Base-by-base conservation (phyloP, 37 sponge, comb jelly and placozoan species). In the Ephydatia muelleri region DNA sequence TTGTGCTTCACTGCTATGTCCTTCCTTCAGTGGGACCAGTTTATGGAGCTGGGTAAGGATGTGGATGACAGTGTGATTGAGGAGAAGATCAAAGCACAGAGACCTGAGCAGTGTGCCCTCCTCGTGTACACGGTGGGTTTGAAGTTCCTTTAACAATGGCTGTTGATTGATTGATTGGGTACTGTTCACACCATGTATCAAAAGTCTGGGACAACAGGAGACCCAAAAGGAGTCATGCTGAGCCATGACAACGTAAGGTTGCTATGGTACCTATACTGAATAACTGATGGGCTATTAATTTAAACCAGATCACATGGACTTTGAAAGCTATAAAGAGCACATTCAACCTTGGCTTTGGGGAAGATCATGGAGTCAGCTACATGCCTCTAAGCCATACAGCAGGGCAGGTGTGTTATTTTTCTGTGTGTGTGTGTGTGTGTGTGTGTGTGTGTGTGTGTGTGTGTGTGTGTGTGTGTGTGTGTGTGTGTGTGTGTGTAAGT, bases 201-300 rank as follows among this genome's bases (percentile, higher is more conserved):
- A 5, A 80, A 96, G 96, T 96, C 96, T 84, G 96, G 96, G 0
- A 96, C 96, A 28, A 93, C 95, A 65, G 96, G 96, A 2, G 80
- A 87, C 30, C 96, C 96, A 0, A 96, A 96, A 40, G 96, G 94
- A 69, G 95, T 91, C 13, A 96, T 96, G 96, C 71, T 96, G 35
- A 93, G 95, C 38, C 96, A 96, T 86, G 96, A 96, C 80, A 91
- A 93, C 83, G 96, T 96, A 31, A 93, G 94, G 57, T n/a, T 49
- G 12, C 19, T 21, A 9, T 21, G 33, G 16, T 38, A 19, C 29
- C 12, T 21, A 72, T 14, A 72, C 22, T 1, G 16, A 72, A 4
- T 16, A 0, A 21, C 33, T 25, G 29, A 23, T 72, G 72, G 8
- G 11, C 16, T 72, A 21, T 21, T 16, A 14, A 57, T 57, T 57